Percentiles rank a stretch among this genome's conserved stretches.
Conservation (phyloP, 2,113 vertebrate species). For the Vicugna pacos region DNA sequence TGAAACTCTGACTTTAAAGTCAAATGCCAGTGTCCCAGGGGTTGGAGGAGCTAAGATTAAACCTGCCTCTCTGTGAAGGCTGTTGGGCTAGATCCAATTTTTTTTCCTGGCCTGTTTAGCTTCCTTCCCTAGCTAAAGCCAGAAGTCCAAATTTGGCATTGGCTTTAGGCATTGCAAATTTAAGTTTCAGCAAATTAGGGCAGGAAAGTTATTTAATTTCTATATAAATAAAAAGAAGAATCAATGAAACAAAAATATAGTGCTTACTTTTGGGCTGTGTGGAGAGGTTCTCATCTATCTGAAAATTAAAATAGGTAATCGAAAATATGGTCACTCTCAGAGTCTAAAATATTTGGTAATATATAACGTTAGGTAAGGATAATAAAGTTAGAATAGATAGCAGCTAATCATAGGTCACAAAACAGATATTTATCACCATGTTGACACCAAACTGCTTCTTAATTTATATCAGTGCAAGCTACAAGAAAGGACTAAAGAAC, state of each 20-base stretch:
- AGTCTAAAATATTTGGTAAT: background rate
- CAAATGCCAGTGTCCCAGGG: constrained; percentile 46
- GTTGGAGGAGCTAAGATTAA: background rate
- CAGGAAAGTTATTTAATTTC: background rate
- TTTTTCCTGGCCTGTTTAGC: constrained; percentile 14
- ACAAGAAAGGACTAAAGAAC: background rate
- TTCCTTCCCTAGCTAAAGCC: background rate
- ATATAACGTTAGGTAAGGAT: background rate
- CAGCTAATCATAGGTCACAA: background rate
- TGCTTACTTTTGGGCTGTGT: background rate
- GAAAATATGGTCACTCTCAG: background rate
- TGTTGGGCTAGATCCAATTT: background rate
- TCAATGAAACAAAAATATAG: constrained; percentile 25
- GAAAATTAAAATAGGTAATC: constrained; percentile 6
- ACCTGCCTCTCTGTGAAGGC: constrained; percentile 12
- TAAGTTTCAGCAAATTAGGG: constrained; percentile 11
- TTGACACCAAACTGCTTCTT: background rate
- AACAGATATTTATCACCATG: background rate
- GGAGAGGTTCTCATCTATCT: background rate
- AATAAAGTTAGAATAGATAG: background rate
- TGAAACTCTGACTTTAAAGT: constrained; percentile 62
- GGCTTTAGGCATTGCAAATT: constrained; percentile 43
- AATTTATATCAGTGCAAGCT: background rate
- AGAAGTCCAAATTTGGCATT: constrained; percentile 13
- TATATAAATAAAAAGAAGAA: constrained; percentile 36